phyloP scores from a whole-genome alignment of 2,113 vertebrate species.

The Puffinus mauretanicus region DNA sequence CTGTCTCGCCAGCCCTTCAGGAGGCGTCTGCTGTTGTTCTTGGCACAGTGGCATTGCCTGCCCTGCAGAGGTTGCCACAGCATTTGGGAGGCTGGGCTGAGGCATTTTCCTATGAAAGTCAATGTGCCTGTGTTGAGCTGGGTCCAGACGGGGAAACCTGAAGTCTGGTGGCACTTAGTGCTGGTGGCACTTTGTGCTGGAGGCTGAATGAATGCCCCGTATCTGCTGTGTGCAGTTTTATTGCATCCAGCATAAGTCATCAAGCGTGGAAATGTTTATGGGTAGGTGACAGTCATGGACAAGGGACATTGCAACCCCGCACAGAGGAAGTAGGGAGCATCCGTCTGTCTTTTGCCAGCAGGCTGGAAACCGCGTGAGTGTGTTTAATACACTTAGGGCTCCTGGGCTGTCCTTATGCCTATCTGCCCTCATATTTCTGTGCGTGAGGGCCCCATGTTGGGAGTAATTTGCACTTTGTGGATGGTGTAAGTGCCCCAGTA shows the following conservation, averaged over 20 bases:
- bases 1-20: neutral
- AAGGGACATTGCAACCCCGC: neutral
- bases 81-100: neutral
- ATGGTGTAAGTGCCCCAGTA: neutral
- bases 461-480: neutral
- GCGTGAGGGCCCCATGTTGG: neutral
- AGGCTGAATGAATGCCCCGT: accelerated
- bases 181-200: neutral
- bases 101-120: neutral
- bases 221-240: neutral
- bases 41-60: neutral
- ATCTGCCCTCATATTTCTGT: neutral
- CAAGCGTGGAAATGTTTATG: neutral
- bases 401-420: too few relatives aligned
- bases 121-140: neutral
- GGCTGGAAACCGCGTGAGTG: neutral
- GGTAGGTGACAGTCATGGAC: neutral
- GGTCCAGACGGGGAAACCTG: neutral
- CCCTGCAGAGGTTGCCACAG: neutral
- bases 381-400: too few relatives aligned
- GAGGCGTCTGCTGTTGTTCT: accelerated
- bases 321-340: neutral
- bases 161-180: neutral
- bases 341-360: neutral
- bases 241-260: neutral